Evolutionary conservation across 1,140 invertebrate genomes (phyloP).

Genomic region (Ericerus pela): DNA sequence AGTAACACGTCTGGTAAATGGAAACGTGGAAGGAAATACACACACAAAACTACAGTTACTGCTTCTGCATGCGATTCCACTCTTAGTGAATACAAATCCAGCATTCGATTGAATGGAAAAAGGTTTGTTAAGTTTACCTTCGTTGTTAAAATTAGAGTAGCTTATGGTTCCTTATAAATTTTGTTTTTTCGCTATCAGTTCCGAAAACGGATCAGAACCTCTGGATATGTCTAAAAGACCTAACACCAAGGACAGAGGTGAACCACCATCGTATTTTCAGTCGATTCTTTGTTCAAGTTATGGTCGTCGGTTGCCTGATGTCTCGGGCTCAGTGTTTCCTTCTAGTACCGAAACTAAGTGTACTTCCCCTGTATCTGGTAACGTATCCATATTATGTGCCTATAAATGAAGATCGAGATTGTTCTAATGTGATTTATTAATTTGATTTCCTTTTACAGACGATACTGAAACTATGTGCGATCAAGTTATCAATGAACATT

Average conservation of each 20-base stretch:
- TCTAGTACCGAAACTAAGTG: no score
- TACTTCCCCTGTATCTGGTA: no score
- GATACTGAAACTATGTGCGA: slow-evolving; percentile 40
- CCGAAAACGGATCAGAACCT: background rate
- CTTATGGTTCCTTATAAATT: background rate
- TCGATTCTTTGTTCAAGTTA: slow-evolving; percentile 2
- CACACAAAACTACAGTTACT: background rate
- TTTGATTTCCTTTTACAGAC: no score
- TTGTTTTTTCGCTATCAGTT: background rate
- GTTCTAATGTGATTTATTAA: no score
- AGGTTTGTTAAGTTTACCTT: background rate
- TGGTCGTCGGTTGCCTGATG: background rate
- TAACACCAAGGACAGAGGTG: background rate
- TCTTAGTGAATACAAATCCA: background rate
- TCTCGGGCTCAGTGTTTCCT: background rate
- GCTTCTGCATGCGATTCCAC: background rate
- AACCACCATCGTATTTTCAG: slow-evolving; percentile 1
- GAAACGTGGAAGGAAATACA: background rate
- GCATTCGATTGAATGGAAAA: background rate
- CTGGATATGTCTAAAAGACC: background rate
- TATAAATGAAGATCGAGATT: no score
- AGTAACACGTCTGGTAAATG: background rate
- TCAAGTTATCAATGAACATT: slow-evolving; percentile 90
- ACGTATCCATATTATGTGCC: no score
- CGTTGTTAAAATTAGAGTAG: background rate